Base-by-base conservation (phyloP, 2,888 invertebrate species). In the Auanema sp. region DNA sequence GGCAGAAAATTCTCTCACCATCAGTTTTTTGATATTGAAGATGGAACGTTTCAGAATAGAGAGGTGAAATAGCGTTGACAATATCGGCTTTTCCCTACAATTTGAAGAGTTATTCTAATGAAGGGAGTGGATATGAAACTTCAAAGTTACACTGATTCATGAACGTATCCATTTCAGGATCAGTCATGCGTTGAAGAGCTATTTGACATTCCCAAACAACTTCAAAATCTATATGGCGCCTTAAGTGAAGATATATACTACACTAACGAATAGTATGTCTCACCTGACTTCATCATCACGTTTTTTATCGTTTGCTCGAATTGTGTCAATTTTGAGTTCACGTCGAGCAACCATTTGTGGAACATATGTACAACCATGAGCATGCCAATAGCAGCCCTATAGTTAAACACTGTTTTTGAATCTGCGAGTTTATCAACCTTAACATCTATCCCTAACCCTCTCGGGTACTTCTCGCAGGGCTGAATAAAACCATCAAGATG, bases 301-400 rank as follows among this genome's bases (percentile, higher is more conserved):
- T n/a, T 11, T 53, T 8, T 41, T 14, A 24, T 60, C 60, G 10
- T 60, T 49, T 3, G 23, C 24, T 16, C 24, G 41, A 24, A 60
- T 60, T 23, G 23, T 54, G n/a, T 43, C 44, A 12, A 60, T 21
- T 21, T 54, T 49, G 16, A 60, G 24, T 40, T 51, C 51, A 8
- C 55, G 33, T 43, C 62, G 40, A 11, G 62, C 53, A 0, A 66
- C 25, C 12, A 58, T 55, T 24, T 62, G 52, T 2, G 58, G 58
- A 3, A 62, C 43, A 40, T 60, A 66, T 0, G 43, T 41, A n/a
- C 66, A 66, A 1, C 57, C 47, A 50, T 64, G 60, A n/a, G 57
- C 66, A 44, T 66, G 66, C 42, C 53, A 66, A 25, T 64, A 66
- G 25, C 66, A 64, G 10, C 66, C 66, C n/a, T 59, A 43, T 18